Percentiles rank a stretch among this genome's conserved stretches.
phyloP scores from a whole-genome alignment of 2,888 invertebrate genomes.

The Drosophila greeni region DNA sequence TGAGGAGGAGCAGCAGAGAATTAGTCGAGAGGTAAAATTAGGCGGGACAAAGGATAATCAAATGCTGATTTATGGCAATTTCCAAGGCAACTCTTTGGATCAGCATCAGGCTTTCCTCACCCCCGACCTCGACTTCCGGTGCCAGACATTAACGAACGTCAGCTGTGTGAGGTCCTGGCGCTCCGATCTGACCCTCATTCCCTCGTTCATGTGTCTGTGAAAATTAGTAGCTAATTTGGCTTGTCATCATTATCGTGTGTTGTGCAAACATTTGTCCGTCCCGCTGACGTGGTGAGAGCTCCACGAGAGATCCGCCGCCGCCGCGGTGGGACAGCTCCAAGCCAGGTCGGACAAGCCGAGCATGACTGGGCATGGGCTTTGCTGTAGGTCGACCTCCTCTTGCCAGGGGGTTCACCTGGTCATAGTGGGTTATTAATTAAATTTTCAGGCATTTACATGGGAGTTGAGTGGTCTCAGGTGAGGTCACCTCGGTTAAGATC shows the following conservation, averaged over 20 bases:
- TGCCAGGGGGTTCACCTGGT: constrained; percentile 31
- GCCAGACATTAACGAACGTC: constrained; percentile 45
- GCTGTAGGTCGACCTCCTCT: constrained; percentile 34
- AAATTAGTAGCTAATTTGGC: constrained; percentile 73
- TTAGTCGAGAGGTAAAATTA: constrained; percentile 41
- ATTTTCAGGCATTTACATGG: constrained; percentile 48
- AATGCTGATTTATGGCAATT: constrained; percentile 73
- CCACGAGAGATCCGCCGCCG: constrained; percentile 11
- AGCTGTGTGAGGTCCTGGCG: constrained; percentile 70
- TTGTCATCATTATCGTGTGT: constrained; percentile 72
- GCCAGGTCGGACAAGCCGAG: constrained; percentile 22
- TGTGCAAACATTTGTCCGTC: constrained; percentile 73
- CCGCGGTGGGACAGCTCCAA: constrained; percentile 15
- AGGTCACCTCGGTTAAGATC: constrained; percentile 3
- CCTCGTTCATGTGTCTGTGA: constrained; percentile 44
- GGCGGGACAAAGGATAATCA: constrained; percentile 64
- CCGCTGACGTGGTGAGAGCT: constrained; percentile 34
- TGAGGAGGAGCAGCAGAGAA: constrained; percentile 9
- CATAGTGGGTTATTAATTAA: constrained; percentile 49
- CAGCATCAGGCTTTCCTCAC: constrained; percentile 12
- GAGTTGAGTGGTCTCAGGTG: constrained; percentile 13
- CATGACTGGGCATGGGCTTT: constrained; percentile 32
- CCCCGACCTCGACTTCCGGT: constrained; percentile 48
- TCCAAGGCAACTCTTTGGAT: constrained; percentile 24
- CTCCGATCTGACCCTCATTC: constrained; percentile 50